Conservation (phyloP, 2,888 invertebrate genomes). For the Cephonodes hylas region DNA sequence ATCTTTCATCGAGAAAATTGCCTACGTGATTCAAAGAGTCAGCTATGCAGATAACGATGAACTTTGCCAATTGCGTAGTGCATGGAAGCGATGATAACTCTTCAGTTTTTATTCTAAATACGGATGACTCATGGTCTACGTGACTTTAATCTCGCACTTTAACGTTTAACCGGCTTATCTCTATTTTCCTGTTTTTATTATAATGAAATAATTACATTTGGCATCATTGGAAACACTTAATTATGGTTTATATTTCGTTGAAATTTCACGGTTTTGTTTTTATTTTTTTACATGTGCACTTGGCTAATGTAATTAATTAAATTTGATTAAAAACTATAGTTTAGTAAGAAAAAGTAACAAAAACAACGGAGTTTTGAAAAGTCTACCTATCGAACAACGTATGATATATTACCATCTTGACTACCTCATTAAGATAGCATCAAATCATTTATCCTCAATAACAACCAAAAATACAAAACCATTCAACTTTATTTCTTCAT, state of each 20-base stretch:
- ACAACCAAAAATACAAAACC: too few species aligned
- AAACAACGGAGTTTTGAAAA: too few species aligned
- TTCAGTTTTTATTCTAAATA: not conserved
- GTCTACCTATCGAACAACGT: too few species aligned
- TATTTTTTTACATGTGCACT: too few species aligned
- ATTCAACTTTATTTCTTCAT: too few species aligned
- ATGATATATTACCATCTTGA: too few species aligned
- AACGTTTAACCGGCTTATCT: not conserved
- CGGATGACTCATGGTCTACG: constrained; percentile 4
- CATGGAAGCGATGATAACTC: not conserved
- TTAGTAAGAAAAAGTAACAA: too few species aligned
- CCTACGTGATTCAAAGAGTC: not conserved
- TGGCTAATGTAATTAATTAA: too few species aligned
- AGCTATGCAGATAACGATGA: not conserved
- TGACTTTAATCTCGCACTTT: constrained; percentile 13
- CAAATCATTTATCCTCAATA: too few species aligned
- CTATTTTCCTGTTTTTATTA: not conserved
- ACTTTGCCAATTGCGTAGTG: not conserved
- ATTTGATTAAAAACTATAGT: too few species aligned
- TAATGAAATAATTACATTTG: not conserved
- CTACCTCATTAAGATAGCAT: too few species aligned
- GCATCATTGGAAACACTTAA: not conserved
- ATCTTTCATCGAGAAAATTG: not conserved
- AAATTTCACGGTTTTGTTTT: not conserved
- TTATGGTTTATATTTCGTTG: not conserved